A percentile compares a stretch with the other conserved stretches of the same genome.
phyloP scores from a whole-genome alignment of 2,113 vertebrate species.

The Dromas ardeola region DNA sequence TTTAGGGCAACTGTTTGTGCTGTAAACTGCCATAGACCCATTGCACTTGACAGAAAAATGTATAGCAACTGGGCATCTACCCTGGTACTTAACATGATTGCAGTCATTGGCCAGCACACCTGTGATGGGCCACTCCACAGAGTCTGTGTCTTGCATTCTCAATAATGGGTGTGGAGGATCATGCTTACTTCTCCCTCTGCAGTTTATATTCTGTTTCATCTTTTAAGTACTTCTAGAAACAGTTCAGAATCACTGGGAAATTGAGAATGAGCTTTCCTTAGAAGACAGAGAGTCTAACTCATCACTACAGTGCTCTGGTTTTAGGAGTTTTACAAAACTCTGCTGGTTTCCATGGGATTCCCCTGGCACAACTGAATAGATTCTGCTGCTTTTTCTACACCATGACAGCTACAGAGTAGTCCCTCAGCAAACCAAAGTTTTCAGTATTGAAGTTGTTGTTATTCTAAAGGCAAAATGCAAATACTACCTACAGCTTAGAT shows the following conservation, averaged over 20 bases:
- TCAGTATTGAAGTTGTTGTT: neutral
- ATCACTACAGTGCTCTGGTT: neutral
- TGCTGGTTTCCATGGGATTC: conserved; percentile 17
- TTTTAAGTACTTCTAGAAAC: neutral
- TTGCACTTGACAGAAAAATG: neutral
- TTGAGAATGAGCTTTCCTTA: neutral
- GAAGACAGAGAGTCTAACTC: neutral
- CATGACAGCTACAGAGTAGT: neutral
- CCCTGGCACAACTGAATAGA: neutral
- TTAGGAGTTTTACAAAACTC: neutral
- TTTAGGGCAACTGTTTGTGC: neutral
- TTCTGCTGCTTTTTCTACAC: neutral
- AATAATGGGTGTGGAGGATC: neutral
- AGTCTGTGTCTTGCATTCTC: neutral
- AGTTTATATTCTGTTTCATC: neutral
- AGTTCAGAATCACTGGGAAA: neutral
- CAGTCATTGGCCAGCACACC: neutral
- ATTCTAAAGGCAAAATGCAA: neutral
- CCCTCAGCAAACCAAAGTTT: neutral
- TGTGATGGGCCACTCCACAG: neutral
- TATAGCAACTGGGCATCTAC: neutral
- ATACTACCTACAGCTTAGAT: conserved; percentile 1
- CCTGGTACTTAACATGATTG: fast-evolving
- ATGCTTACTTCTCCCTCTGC: neutral
- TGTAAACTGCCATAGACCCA: neutral